Percentiles rank a stretch among this genome's conserved stretches.
phyloP scores from a whole-genome alignment of 2,113 vertebrate genomes.

The Microcebus lehilahytsara region DNA sequence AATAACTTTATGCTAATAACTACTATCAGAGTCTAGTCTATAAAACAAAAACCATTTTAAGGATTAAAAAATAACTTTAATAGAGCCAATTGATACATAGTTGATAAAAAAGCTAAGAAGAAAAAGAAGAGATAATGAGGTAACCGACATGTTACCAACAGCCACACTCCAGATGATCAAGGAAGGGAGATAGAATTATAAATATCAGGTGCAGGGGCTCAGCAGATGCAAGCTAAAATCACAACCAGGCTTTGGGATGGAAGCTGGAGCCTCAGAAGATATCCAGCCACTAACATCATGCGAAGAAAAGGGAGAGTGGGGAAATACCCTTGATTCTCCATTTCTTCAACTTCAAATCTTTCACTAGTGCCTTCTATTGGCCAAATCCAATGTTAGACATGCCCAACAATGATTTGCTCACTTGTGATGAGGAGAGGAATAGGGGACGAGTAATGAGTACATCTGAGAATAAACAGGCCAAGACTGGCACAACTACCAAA shows the following conservation, averaged over 20 bases:
- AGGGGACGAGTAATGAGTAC: not conserved
- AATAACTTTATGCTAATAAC: not conserved
- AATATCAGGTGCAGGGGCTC: not conserved
- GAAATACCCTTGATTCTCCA: not conserved
- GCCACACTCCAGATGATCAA: not conserved
- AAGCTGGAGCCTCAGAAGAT: too few species aligned
- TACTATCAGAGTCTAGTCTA: not conserved
- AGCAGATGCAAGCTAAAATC: not conserved
- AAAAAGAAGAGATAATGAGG: not conserved
- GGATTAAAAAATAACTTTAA: not conserved
- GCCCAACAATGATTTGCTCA: not conserved
- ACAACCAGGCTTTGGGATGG: not conserved
- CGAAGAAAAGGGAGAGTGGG: not conserved
- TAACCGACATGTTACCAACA: not conserved
- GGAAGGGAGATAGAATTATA: not conserved
- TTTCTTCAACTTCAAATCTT: accelerated
- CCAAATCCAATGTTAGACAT: not conserved
- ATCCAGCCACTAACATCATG: not conserved
- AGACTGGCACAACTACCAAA: not conserved
- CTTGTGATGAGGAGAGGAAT: not conserved
- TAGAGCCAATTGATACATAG: not conserved
- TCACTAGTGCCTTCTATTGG: not conserved
- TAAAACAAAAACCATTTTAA: not conserved
- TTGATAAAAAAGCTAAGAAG: not conserved
- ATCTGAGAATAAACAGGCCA: not conserved